Percentiles rank a stretch among this genome's conserved stretches.
These are phyloP conservation scores for Dendroctonus ponderosae DNA, from an alignment of 1,140 invertebrate genomes.

Conservation along the genomic window DNA sequence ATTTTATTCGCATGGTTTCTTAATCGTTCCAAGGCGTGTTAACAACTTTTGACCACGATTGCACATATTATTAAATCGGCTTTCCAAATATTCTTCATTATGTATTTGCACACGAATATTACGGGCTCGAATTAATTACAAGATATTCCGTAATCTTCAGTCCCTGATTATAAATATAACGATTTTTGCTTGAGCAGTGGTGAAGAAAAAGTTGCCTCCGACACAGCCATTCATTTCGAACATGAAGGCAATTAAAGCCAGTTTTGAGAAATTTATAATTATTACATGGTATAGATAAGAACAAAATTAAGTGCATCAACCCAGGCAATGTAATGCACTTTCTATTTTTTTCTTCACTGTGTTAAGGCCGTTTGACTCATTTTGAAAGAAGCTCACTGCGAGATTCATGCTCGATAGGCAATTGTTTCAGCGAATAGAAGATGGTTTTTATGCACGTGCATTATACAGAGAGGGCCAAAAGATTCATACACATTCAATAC, in stretches of 20 bases:
- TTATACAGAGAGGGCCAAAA: background rate
- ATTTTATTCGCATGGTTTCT: no score
- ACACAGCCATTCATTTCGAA: background rate
- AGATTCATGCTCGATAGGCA: no score
- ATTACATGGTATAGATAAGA: background rate
- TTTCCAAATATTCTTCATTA: no score
- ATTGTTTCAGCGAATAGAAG: background rate
- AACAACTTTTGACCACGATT: no score
- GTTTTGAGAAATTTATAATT: conserved; percentile 14
- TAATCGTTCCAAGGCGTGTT: no score
- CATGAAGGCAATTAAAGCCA: conserved; percentile 9
- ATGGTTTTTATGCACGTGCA: background rate
- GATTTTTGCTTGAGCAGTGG: conserved; percentile 15
- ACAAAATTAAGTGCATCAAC: conserved; percentile 2
- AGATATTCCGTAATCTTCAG: no score
- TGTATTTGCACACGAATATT: no score
- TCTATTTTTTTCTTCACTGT: conserved; percentile 7
- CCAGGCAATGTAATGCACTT: conserved; percentile 1
- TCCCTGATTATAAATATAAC: background rate
- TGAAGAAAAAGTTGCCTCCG: conserved; percentile 9
- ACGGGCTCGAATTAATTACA: no score
- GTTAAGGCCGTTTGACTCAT: background rate
- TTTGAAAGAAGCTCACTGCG: background rate
- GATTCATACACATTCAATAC: no score
- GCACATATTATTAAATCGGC: no score